These are phyloP conservation scores for Pammene aurita DNA, from an alignment of 2,888 invertebrate genomes.

Conservation along the genomic window DNA sequence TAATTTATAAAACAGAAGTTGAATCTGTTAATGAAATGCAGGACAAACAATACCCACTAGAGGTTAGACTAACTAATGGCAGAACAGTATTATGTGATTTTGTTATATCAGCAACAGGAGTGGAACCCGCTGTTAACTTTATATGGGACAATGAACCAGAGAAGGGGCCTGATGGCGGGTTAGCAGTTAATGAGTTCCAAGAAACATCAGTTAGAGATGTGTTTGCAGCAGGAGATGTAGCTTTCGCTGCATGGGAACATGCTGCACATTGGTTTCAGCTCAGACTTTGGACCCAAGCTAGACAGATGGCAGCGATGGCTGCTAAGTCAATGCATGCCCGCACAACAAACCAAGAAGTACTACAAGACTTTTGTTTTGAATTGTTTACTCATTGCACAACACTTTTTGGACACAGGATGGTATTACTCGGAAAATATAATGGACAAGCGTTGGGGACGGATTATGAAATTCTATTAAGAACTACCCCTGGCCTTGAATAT, in stretches of 20 bases:
- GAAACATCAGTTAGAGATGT: slow-evolving; percentile 89
- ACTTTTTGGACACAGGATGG: slow-evolving; percentile 96
- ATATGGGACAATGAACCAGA: slow-evolving; percentile 78
- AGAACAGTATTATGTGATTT: slow-evolving; percentile 91
- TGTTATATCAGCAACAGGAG: slow-evolving; percentile 97
- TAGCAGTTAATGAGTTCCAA: slow-evolving; percentile 93
- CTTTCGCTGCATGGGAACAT: slow-evolving; percentile 89
- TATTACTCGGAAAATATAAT: slow-evolving; percentile 95
- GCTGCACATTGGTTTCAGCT: slow-evolving; percentile 96
- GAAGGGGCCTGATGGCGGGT: slow-evolving; percentile 89
- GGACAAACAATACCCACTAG: slow-evolving; percentile 85
- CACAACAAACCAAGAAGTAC: slow-evolving; percentile 84
- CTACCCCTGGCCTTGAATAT: slow-evolving; percentile 91
- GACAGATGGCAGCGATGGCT: slow-evolving; percentile 98
- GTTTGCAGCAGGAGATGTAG: slow-evolving; percentile 98
- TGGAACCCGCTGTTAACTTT: slow-evolving; percentile 87
- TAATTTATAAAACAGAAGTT: slow-evolving; percentile 85
- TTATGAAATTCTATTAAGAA: slow-evolving; percentile 93
- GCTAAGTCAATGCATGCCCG: slow-evolving; percentile 93
- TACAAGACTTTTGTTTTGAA: slow-evolving; percentile 98
- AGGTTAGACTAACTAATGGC: slow-evolving; percentile 89
- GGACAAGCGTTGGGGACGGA: slow-evolving; percentile 91
- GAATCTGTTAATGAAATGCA: slow-evolving; percentile 65
- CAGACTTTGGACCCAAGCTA: slow-evolving; percentile 98
- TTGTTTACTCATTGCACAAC: slow-evolving; percentile 98